These are phyloP conservation scores for Gymnosoma rotundatum DNA, from an alignment of 2,888 invertebrate species.

Conservation along the genomic window DNA sequence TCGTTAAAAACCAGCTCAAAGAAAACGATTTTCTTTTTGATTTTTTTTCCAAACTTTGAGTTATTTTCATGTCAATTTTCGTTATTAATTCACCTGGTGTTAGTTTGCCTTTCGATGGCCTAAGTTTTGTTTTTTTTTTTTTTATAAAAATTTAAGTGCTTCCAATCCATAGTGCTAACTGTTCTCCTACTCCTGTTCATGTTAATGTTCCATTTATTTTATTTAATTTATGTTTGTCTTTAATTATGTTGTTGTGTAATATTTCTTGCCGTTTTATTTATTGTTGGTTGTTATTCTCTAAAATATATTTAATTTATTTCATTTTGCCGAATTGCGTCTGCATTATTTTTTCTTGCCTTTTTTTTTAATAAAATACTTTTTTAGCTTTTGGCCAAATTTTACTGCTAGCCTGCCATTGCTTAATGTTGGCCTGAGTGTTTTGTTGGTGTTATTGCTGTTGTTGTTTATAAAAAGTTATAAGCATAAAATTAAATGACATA, in stretches of 20 bases:
- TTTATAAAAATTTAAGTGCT: not conserved
- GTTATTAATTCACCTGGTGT: no score
- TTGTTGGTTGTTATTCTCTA: not conserved
- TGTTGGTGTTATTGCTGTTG: not conserved
- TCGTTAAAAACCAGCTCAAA: no score
- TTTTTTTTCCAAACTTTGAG: not conserved
- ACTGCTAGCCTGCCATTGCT: not conserved
- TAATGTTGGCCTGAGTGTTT: constrained; percentile 3
- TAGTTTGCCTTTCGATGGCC: not conserved
- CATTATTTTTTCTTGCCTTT: constrained; percentile 37
- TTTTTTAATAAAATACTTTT: no score
- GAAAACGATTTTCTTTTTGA: no score
- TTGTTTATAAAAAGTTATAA: constrained; percentile 54
- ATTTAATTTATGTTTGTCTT: constrained; percentile 37
- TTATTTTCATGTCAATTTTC: not conserved
- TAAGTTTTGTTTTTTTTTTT: not conserved
- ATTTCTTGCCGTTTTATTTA: constrained; percentile 2
- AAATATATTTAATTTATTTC: constrained; percentile 63
- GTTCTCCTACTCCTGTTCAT: not conserved
- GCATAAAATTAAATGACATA: constrained; percentile 47
- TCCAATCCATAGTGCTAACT: not conserved
- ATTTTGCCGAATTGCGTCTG: constrained; percentile 39
- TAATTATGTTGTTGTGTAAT: constrained; percentile 4
- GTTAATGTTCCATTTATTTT: constrained; percentile 20
- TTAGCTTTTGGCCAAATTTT: no score